Evolutionary conservation across 2,113 vertebrate species (phyloP).

Genomic region (Tragelaphus imberbis): DNA sequence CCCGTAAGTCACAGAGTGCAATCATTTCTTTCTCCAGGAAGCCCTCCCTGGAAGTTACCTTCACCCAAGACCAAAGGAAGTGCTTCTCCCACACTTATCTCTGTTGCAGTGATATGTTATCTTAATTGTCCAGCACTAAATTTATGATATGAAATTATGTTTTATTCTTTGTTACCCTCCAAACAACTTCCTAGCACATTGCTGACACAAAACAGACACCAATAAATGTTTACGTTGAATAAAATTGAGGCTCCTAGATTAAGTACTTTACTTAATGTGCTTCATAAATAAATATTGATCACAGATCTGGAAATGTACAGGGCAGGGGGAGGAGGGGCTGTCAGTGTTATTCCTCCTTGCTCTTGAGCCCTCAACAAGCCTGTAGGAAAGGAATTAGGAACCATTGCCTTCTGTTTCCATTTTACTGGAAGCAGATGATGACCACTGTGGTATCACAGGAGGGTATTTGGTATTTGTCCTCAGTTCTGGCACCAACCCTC

Average conservation of each 20-base stretch:
- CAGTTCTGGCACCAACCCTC: neutral
- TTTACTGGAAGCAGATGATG: neutral
- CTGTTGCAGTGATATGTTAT: neutral
- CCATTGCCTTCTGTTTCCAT: neutral
- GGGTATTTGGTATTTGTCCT: neutral
- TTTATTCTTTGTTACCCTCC: neutral
- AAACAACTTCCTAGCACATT: neutral
- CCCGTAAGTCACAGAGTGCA: accelerated
- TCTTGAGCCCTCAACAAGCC: neutral
- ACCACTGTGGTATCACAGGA: neutral
- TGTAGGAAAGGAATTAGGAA: neutral
- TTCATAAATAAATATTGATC: neutral
- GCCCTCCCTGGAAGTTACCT: neutral
- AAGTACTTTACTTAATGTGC: neutral
- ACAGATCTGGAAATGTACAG: neutral
- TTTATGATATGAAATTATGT: neutral
- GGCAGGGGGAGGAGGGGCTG: no score
- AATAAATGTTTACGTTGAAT: neutral
- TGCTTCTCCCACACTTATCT: neutral
- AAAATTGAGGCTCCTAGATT: neutral
- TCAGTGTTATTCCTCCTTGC: neutral
- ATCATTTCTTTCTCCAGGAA: neutral
- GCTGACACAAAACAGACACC: neutral
- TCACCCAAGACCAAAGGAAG: neutral
- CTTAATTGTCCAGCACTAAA: neutral